Evolutionary conservation across 2,888 invertebrate genomes (phyloP), one percentile per base, ranked within the genome.

Genomic region (Eubasilissa splendida): DNA sequence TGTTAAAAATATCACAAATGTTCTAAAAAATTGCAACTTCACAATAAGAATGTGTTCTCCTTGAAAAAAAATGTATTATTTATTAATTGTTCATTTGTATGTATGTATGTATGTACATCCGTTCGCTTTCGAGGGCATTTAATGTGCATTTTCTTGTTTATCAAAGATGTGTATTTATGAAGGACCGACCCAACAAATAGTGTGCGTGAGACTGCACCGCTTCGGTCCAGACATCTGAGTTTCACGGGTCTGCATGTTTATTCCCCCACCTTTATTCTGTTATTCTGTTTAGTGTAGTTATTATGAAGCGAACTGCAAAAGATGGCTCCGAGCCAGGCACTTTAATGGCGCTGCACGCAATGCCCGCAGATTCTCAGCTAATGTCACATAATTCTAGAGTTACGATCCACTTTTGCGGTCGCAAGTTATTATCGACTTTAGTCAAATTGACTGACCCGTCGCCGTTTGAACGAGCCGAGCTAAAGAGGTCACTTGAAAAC

Each of bases 301-400:
- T 22, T 73, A 9, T 12, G 12, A 73, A 31, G 71, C 22, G 33
- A 73, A 33, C 8, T 42, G 22, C 33, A 31, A 31, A 71, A 73
- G 11, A 14, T 73, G 71, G 71, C 71, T 33, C 31, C 54, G 12
- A 31, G 71, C 71, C 71, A 73, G 71, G 22, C 56, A 3, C 58
- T 73, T 73, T 73, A 73, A 33, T 73, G 56, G 33, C 42, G 58
- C 31, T 73, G n/a, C n/a, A 56, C 11, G 54, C 71, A 58, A 73
- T 73, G 56, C 56, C 71, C 3, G 33, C 12, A 56, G 5, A 42
- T 73, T 73, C 42, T 42, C 4, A n/a, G 58, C 33, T 50, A 73
- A 71, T 56, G 71, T 73, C 71, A 56, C 71, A 73, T 73, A 14
- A 73, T 56, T 58, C 9, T 56, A 33, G 33, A 73, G 71, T 73